Percentiles rank a stretch among this genome's conserved stretches.
These are phyloP conservation scores for Andrena camellia DNA, from an alignment of 2,888 invertebrate genomes.

Conservation along the genomic window DNA sequence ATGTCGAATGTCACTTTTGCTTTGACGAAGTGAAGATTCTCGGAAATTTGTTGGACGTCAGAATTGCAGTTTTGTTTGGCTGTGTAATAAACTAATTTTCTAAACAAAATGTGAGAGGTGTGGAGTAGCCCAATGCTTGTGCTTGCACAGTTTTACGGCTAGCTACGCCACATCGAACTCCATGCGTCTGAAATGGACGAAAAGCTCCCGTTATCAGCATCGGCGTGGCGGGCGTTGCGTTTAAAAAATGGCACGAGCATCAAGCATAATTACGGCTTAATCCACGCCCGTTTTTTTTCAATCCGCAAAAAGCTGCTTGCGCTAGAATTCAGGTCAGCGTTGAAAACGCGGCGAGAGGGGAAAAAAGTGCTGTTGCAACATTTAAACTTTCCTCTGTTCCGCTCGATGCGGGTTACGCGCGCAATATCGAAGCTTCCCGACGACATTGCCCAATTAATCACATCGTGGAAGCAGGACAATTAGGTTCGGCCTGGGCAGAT, in stretches of 20 bases:
- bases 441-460: neutral
- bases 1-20: too few relatives aligned
- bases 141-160: neutral
- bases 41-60: too few relatives aligned
- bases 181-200: conserved; percentile 7
- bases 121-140: too few relatives aligned
- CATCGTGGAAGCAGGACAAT: neutral
- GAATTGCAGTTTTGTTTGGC: too few relatives aligned
- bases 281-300: conserved; percentile 21
- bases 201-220: conserved; percentile 16
- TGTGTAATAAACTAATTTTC: too few relatives aligned
- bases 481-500: neutral
- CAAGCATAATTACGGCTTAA: conserved; percentile 28
- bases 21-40: too few relatives aligned
- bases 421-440: neutral
- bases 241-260: conserved; percentile 31
- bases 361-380: conserved; percentile 2
- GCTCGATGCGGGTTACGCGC: neutral
- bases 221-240: neutral
- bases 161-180: neutral
- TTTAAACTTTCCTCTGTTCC: conserved; percentile 10
- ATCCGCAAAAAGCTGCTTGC: conserved; percentile 25
- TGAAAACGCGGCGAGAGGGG: neutral
- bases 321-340: conserved; percentile 12
- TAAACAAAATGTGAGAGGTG: too few relatives aligned